Conservation (phyloP, 2,888 invertebrate species). For the Actias luna region DNA sequence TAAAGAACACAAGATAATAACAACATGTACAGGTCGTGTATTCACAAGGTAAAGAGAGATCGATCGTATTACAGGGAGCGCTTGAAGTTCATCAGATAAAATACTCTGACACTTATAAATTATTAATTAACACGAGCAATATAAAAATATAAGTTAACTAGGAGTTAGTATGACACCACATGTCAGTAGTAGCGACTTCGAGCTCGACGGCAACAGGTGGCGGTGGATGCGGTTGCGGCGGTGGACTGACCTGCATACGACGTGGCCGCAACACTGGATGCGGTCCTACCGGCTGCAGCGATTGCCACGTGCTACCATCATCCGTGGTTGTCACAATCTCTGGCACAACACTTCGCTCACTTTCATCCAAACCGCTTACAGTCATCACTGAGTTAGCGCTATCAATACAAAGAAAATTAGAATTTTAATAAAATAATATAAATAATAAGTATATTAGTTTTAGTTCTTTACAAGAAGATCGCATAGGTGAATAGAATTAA, state of each 20-base stretch:
- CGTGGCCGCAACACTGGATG: conserved; percentile 42
- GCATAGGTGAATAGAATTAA: neutral
- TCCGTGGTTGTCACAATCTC: conserved; percentile 33
- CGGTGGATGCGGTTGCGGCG: conserved; percentile 40
- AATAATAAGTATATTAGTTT: neutral
- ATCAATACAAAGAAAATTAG: conserved; percentile 20
- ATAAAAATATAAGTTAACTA: neutral
- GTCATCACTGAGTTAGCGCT: conserved; percentile 57
- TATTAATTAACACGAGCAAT: neutral
- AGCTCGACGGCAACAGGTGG: conserved; percentile 71
- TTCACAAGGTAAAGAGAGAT: neutral
- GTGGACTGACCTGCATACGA: conserved; percentile 50
- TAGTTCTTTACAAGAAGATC: neutral
- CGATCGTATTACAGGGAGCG: neutral
- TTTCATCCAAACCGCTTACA: conserved; percentile 34
- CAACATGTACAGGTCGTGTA: no score
- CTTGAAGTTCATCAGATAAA: neutral
- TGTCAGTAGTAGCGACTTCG: conserved; percentile 72
- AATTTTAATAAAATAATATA: neutral
- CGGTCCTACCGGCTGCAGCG: conserved; percentile 29
- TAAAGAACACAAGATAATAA: no score
- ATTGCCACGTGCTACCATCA: conserved; percentile 21
- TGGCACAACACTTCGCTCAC: neutral
- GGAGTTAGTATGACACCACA: conserved; percentile 55
- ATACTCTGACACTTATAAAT: neutral